These are phyloP conservation scores for Bagarius yarrelli DNA, from an alignment of 2,113 vertebrate species.

Conservation along the genomic window DNA sequence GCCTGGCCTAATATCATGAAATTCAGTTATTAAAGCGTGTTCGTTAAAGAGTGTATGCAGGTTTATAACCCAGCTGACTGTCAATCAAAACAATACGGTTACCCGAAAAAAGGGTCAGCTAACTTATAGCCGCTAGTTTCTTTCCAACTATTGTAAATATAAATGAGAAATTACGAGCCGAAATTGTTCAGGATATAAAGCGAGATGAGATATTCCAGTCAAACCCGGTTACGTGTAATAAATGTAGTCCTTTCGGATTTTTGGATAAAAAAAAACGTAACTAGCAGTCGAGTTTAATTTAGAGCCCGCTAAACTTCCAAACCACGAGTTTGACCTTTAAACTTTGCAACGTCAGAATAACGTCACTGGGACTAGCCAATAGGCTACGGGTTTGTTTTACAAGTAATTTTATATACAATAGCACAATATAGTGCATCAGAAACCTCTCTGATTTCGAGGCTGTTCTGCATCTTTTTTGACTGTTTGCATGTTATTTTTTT, in stretches of 20 bases:
- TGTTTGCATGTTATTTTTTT: no score
- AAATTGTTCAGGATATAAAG: neutral
- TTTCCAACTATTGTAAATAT: neutral
- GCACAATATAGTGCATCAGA: no score
- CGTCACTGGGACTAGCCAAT: conserved; percentile 32
- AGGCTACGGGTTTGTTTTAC: neutral
- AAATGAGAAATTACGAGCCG: neutral
- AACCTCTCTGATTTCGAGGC: no score
- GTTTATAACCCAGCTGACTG: neutral
- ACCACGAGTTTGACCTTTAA: conserved; percentile 44
- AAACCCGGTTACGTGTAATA: neutral
- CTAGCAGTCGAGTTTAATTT: neutral
- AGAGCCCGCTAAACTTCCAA: conserved; percentile 46
- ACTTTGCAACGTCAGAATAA: conserved; percentile 20
- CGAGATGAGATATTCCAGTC: neutral
- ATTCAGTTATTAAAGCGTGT: no score
- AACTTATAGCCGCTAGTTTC: conserved; percentile 15
- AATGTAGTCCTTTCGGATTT: neutral
- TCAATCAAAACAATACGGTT: neutral
- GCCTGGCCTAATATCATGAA: no score
- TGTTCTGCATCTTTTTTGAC: no score
- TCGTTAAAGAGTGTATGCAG: neutral
- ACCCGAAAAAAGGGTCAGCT: neutral
- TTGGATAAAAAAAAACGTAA: neutral
- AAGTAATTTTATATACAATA: no score